Evolutionary conservation across 2,797 vertebrate genomes (phyloP).

Genomic region (Anguilla marmorata): DNA sequence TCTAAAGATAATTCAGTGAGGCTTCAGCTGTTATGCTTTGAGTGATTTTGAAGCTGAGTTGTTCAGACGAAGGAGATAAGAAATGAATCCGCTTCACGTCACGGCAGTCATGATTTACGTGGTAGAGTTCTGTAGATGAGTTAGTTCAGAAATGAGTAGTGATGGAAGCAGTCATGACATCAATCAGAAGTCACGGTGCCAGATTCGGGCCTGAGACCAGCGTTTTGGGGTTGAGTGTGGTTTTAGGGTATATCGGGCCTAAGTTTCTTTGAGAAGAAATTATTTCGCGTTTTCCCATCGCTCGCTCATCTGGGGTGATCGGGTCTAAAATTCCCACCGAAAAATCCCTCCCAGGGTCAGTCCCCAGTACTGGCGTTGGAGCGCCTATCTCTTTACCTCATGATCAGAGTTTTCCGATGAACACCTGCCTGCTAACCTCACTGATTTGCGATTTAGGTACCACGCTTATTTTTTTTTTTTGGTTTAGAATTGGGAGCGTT

Average conservation of each 20-base stretch:
- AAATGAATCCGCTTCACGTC: neutral
- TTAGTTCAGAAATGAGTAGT: neutral
- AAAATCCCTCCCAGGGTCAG: constrained; percentile 17
- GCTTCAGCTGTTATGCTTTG: neutral
- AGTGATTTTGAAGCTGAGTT: neutral
- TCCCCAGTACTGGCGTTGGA: neutral
- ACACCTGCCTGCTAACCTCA: neutral
- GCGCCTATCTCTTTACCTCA: neutral
- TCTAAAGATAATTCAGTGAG: neutral
- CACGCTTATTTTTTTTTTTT: neutral
- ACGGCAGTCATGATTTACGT: neutral
- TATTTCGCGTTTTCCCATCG: neutral
- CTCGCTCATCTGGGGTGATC: neutral
- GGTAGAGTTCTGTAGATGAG: neutral
- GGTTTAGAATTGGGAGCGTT: neutral
- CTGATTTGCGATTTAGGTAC: neutral
- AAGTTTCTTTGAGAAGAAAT: neutral
- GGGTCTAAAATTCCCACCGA: constrained; percentile 3
- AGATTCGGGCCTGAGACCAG: neutral
- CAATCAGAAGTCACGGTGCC: neutral
- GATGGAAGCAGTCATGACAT: neutral
- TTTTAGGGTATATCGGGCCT: neutral
- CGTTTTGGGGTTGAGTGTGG: neutral
- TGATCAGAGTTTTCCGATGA: neutral
- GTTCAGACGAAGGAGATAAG: neutral